A percentile compares a stretch with the other conserved stretches of the same genome.
Evolutionary conservation across 2,888 invertebrate genomes (phyloP).

Genomic region (Apotomis turbidana): DNA sequence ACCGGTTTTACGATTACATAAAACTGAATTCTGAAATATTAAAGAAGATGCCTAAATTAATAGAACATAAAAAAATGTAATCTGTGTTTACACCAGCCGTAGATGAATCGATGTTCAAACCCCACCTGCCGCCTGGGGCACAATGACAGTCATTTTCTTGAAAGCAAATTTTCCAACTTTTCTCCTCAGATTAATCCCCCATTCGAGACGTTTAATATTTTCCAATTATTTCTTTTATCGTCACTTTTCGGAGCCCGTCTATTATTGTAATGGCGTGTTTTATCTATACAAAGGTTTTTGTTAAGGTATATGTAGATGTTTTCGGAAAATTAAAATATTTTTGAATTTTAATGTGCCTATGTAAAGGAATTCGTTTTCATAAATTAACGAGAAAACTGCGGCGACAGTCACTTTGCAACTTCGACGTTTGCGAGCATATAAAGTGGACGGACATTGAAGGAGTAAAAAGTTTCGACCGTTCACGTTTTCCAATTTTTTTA

Average conservation of each 20-base stretch:
- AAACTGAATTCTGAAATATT: slow-evolving; percentile 33
- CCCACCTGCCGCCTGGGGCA: slow-evolving; percentile 51
- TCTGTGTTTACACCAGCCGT: slow-evolving; percentile 26
- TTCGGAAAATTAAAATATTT: slow-evolving; percentile 8
- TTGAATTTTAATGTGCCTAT: background rate
- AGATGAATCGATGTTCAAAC: slow-evolving; percentile 44
- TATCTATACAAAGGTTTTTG: slow-evolving; percentile 4
- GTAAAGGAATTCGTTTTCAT: slow-evolving; percentile 20
- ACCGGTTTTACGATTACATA: slow-evolving; percentile 32
- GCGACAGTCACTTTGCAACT: slow-evolving; percentile 22
- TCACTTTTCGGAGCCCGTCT: slow-evolving; percentile 33
- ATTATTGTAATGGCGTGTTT: slow-evolving; percentile 30
- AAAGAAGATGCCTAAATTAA: slow-evolving; percentile 34
- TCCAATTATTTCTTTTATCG: slow-evolving; percentile 34
- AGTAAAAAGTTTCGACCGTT: slow-evolving; percentile 32
- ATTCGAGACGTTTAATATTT: slow-evolving; percentile 47
- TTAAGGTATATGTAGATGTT: background rate
- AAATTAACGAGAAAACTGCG: slow-evolving; percentile 12
- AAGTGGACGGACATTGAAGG: slow-evolving; percentile 27
- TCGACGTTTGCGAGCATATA: slow-evolving; percentile 19
- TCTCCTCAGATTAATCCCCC: slow-evolving; percentile 56
- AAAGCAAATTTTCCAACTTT: slow-evolving; percentile 57
- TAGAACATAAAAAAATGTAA: slow-evolving; percentile 34
- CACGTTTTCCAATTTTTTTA: slow-evolving; percentile 32
- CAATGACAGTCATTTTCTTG: slow-evolving; percentile 63